phyloP scores from a whole-genome alignment of 2,888 invertebrate species.

The Nephrocerus scutellatus region DNA sequence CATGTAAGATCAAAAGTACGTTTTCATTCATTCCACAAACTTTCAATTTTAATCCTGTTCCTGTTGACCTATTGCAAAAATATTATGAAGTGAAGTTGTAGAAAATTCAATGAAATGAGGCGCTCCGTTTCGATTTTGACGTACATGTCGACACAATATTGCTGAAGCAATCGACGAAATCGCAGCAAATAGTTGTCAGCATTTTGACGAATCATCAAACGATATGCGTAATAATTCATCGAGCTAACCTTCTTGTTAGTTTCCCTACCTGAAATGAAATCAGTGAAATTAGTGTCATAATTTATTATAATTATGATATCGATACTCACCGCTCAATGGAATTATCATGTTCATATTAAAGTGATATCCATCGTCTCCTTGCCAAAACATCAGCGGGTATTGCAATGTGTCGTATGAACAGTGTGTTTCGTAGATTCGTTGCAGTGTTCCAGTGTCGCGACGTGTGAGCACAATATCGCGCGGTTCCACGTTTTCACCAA shows the following conservation, averaged over 20 bases:
- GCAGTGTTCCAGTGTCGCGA: slow-evolving; percentile 4
- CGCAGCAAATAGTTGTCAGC: slow-evolving; percentile 21
- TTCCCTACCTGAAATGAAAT: slow-evolving; percentile 6
- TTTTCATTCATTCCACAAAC: too few relatives aligned
- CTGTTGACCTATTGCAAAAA: too few relatives aligned
- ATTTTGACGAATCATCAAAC: slow-evolving; percentile 8
- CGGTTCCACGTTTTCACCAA: slow-evolving; percentile 30
- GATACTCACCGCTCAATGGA: too few relatives aligned
- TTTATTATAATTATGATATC: too few relatives aligned
- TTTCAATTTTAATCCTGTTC: too few relatives aligned
- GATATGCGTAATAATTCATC: slow-evolving; percentile 15
- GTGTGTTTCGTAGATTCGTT: too few relatives aligned
- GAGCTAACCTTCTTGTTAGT: slow-evolving; percentile 7
- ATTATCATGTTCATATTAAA: slow-evolving; percentile 9
- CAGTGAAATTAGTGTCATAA: too few relatives aligned
- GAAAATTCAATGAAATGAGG: slow-evolving; percentile 31
- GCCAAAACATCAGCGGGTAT: slow-evolving; percentile 13
- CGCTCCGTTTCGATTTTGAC: slow-evolving; percentile 37
- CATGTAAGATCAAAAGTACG: too few relatives aligned
- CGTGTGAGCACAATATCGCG: slow-evolving; percentile 8
- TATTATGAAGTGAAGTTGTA: too few relatives aligned
- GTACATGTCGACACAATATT: slow-evolving; percentile 38
- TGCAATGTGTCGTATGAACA: slow-evolving; percentile 9
- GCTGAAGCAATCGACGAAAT: slow-evolving; percentile 30
- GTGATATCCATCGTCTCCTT: slow-evolving; percentile 14